Evolutionary conservation across 2,113 vertebrate species (phyloP).

Genomic region (Anolis carolinensis): DNA sequence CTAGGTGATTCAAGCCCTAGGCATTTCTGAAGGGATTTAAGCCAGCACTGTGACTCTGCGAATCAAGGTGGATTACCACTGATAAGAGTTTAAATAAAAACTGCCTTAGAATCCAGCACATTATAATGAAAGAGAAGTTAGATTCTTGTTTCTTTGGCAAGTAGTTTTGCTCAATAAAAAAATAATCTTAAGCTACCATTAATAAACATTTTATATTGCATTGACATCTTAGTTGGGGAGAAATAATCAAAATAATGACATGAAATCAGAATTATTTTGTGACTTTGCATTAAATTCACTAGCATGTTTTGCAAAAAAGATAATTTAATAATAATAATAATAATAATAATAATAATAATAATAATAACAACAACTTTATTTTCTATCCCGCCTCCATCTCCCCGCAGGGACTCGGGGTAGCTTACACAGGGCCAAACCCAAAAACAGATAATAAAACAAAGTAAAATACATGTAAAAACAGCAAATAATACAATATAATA

Average conservation of each 20-base stretch:
- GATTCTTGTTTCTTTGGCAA: not conserved
- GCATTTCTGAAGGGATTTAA: not conserved
- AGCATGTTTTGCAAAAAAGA: not conserved
- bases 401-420: no score
- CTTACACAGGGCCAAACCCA: no score
- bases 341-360: no score
- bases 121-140: not conserved
- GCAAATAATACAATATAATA: no score
- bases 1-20: not conserved
- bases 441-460: not conserved
- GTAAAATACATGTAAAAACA: no score
- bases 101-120: not conserved
- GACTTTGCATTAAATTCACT: not conserved
- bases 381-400: no score
- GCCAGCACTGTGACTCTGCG: not conserved
- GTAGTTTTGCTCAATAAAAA: not conserved
- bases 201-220: not conserved
- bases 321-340: no score
- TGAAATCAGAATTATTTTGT: not conserved
- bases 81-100: not conserved
- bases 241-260: not conserved
- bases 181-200: slow-evolving; percentile 1
- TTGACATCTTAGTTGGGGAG: not conserved
- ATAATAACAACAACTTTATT: no score
- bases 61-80: not conserved